Evolutionary conservation across 1,140 invertebrate species (phyloP).

Genomic region (Procambarus virginalis): DNA sequence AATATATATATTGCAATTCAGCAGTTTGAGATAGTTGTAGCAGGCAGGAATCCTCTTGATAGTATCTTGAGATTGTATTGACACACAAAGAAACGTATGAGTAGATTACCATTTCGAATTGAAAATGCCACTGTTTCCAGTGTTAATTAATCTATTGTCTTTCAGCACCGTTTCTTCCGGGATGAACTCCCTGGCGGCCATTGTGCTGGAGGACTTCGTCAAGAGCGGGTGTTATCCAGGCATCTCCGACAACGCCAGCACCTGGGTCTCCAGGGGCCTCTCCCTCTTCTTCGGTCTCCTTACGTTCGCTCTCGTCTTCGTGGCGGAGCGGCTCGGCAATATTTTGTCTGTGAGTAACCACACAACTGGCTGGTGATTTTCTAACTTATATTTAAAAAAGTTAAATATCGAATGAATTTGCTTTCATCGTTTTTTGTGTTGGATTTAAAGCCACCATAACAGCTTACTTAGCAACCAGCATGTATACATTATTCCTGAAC

Average conservation of each 20-base stretch:
- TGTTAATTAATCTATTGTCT: not conserved
- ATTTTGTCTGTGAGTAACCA: conserved; percentile 82
- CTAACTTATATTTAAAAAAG: no score
- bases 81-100: no score
- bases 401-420: no score
- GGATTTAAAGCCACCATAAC: no score
- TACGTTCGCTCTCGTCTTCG: conserved; percentile 83
- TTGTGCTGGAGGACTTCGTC: conserved; percentile 91
- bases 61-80: no score
- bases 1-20: no score
- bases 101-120: not conserved
- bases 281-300: conserved; percentile 80
- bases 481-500: no score
- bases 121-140: not conserved
- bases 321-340: conserved; percentile 86
- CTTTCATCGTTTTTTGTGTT: no score
- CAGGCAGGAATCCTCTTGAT: no score
- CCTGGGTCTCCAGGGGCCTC: conserved; percentile 81
- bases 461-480: no score
- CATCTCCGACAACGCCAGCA: conserved; percentile 82
- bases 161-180: conserved; percentile 92
- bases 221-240: conserved; percentile 81
- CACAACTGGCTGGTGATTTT: no score
- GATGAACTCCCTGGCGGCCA: conserved; percentile 91
- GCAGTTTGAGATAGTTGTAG: no score